Evolutionary conservation across 2,888 invertebrate species (phyloP).

Genomic region (Chironomus tentans): DNA sequence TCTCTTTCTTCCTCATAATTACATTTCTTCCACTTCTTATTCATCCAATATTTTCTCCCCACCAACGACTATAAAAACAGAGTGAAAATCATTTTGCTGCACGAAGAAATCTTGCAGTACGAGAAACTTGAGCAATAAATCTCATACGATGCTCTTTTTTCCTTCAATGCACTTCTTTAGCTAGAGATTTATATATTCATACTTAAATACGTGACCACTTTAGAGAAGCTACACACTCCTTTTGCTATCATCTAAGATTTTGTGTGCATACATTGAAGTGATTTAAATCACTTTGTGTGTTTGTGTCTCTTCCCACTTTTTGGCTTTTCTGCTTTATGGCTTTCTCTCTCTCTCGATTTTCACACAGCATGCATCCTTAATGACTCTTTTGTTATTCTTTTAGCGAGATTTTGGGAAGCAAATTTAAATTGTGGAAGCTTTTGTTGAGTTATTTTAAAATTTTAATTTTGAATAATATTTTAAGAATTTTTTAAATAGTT

Average conservation of each 20-base stretch:
- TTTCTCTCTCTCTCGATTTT: not conserved
- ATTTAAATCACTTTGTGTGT: not conserved
- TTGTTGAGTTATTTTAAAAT: too few species aligned
- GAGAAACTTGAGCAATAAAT: not conserved
- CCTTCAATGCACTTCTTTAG: conserved; percentile 5
- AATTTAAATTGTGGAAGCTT: too few species aligned
- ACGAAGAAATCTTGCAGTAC: not conserved
- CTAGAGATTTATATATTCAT: not conserved
- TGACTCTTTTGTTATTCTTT: not conserved
- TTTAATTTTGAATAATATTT: too few species aligned
- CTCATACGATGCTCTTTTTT: not conserved
- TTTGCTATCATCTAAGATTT: not conserved
- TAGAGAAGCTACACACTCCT: not conserved
- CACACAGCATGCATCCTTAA: not conserved
- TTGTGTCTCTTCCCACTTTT: too few species aligned
- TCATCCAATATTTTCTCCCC: too few species aligned
- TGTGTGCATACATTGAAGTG: not conserved
- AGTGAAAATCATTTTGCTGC: not conserved
- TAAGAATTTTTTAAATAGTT: too few species aligned
- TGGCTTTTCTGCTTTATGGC: too few species aligned
- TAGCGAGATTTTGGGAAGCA: too few species aligned
- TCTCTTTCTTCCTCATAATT: not conserved
- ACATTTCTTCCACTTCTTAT: not conserved
- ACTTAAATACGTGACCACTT: conserved; percentile 15
- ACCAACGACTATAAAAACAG: too few species aligned